Evolutionary conservation across 2,888 invertebrate genomes (phyloP).

Genomic region (Neocrepidodera transversa): DNA sequence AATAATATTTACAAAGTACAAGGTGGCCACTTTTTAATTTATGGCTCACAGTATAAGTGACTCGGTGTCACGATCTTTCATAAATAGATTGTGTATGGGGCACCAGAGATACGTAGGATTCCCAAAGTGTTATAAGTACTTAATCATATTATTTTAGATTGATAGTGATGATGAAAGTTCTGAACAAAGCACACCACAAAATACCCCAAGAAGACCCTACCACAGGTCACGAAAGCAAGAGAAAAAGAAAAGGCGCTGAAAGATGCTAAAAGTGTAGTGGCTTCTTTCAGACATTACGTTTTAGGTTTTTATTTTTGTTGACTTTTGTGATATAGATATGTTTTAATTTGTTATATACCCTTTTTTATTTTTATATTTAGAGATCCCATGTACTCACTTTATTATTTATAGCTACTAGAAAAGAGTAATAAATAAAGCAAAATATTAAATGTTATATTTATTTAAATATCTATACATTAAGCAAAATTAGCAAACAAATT

Average conservation of each 20-base stretch:
- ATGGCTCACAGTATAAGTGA: no score
- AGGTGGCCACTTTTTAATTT: no score
- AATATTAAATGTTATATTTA: constrained; percentile 8
- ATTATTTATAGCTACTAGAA: no score
- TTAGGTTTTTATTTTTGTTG: constrained; percentile 3
- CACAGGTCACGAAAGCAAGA: constrained; percentile 71
- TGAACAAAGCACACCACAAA: constrained; percentile 75
- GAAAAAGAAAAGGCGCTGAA: constrained; percentile 73
- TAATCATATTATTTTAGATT: constrained; percentile 55
- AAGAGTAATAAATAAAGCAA: no score
- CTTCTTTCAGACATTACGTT: not conserved
- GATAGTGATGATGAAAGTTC: constrained; percentile 78
- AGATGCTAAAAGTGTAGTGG: constrained; percentile 23
- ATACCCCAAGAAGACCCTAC: constrained; percentile 70
- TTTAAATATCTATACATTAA: constrained; percentile 1
- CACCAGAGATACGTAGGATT: no score
- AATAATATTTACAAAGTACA: no score
- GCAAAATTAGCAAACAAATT: constrained; percentile 13
- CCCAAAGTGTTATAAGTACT: no score
- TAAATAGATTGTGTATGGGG: no score
- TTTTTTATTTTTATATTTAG: no score
- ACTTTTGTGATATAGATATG: not conserved
- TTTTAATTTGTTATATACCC: not conserved
- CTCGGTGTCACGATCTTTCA: no score
- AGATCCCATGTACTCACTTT: no score